phyloP scores from a whole-genome alignment of 2,113 vertebrate genomes.

The Holacanthus passer region DNA sequence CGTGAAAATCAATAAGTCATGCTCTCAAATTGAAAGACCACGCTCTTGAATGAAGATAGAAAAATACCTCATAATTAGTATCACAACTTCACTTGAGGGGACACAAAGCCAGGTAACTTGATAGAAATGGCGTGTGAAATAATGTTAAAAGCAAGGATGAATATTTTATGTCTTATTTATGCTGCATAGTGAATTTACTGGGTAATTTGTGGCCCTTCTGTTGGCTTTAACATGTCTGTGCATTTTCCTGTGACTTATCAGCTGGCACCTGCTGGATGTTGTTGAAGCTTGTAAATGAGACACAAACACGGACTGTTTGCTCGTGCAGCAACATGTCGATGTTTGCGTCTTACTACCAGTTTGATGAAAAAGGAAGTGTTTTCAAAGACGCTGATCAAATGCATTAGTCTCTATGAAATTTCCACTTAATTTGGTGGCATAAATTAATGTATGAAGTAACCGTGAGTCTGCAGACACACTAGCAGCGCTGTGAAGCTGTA shows the following conservation, averaged over 20 bases:
- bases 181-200: neutral
- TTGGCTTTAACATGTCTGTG: neutral
- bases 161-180: neutral
- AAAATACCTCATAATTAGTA: neutral
- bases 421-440: neutral
- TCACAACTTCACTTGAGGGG: neutral
- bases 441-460: neutral
- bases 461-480: neutral
- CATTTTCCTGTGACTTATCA: neutral
- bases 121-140: neutral
- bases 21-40: too few relatives aligned
- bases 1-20: too few relatives aligned
- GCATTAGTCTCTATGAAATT: neutral
- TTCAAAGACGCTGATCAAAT: neutral
- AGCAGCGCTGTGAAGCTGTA: neutral
- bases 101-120: neutral
- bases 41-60: too few relatives aligned
- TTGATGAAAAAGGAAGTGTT: neutral
- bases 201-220: neutral
- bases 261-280: constrained; percentile 19
- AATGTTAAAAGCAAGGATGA: neutral
- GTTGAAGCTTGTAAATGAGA: neutral
- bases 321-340: neutral
- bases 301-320: neutral
- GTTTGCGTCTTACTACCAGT: neutral